Evolutionary conservation across 2,888 invertebrate species (phyloP), one percentile per base, ranked within the genome.

Genomic region (Scaptomyza polygonia): DNA sequence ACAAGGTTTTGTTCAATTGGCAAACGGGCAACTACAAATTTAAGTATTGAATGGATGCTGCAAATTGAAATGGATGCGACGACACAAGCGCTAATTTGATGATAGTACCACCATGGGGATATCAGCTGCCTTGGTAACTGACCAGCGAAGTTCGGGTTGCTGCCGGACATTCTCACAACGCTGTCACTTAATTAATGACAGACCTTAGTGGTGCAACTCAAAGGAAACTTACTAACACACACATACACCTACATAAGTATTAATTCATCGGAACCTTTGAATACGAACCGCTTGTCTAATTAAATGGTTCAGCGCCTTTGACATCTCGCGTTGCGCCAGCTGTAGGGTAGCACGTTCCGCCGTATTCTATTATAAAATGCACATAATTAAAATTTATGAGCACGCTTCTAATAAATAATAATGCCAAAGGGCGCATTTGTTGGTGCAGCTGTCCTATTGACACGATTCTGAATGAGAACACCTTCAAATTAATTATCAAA

Each of bases 351-450:
- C 34, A 56, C 32, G 27, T 39, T 39, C 5, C 16, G 16, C 16
- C 9, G 39, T 39, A 1, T 16, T 16, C 29, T 54, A 39, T 34
- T 44, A 55, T 25, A 72, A 75, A 80, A 84, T 84, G 87, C 77
- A 79, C 74, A 80, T 78, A 84, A 82, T 82, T 84, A 68, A 62
- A 76, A 78, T 63, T 81, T 70, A 85, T 67, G 85, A 70, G 65
- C 57, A 25, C 30, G 29, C 11, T 44, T 47, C 42, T 40, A 56
- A 53, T 42, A 36, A 39, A 30, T 25, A 39, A 30, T 25, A 53
- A 74, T 64, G 51, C 43, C 16, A 39, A 39, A 39, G 39, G 39
- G 39, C 39, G 39, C 39, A 39, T 36, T 36, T 3, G 36, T 36
- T 36, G 36, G 14, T 36, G 36, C 36, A 30, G 36, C 14, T 34